These are phyloP conservation scores for Pectinophora gossypiella DNA, from an alignment of 1,140 invertebrate species.

Conservation along the genomic window DNA sequence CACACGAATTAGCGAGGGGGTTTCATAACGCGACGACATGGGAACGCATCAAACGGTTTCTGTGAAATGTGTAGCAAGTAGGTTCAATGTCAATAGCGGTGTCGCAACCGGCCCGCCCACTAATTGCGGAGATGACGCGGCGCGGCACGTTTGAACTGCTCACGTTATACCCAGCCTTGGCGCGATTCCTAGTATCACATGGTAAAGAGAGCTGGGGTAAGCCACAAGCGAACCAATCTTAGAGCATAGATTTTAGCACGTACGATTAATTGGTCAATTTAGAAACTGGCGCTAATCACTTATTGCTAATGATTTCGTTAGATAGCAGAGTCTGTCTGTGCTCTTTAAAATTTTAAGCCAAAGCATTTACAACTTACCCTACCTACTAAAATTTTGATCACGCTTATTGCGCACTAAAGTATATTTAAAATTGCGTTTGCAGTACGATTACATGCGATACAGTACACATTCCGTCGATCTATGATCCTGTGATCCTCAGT, in stretches of 20 bases:
- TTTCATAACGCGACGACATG: not conserved
- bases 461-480: too few relatives aligned
- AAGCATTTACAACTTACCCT: too few relatives aligned
- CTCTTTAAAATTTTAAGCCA: too few relatives aligned
- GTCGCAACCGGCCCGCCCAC: conserved; percentile 47
- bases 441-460: too few relatives aligned
- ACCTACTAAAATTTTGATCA: conserved; percentile 9
- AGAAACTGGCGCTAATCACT: too few relatives aligned
- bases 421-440: too few relatives aligned
- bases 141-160: conserved; percentile 54
- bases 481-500: not conserved
- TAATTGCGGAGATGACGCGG: conserved; percentile 54
- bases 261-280: too few relatives aligned
- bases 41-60: conserved; percentile 2
- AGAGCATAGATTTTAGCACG: too few relatives aligned
- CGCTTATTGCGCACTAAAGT: too few relatives aligned
- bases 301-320: too few relatives aligned
- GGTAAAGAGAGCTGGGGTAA: conserved; percentile 29
- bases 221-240: conserved; percentile 31
- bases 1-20: not conserved
- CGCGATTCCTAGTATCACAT: conserved; percentile 51
- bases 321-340: too few relatives aligned
- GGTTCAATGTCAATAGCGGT: conserved; percentile 69
- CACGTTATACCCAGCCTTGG: conserved; percentile 47
- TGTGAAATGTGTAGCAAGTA: conserved; percentile 3